These are phyloP conservation scores for Erpobdella octoculata DNA, from an alignment of 2,888 invertebrate genomes.

Conservation along the genomic window DNA sequence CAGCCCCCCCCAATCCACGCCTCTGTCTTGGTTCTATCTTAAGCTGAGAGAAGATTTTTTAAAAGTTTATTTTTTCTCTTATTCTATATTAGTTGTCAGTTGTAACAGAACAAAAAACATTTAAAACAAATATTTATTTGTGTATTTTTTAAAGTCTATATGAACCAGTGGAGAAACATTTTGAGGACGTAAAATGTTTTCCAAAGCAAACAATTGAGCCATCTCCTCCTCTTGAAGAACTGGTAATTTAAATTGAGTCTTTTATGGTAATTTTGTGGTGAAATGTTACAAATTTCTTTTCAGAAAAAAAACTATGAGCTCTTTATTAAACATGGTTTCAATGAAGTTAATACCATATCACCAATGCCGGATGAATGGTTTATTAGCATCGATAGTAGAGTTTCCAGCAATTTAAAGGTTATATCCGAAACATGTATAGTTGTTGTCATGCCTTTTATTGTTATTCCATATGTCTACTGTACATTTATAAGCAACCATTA, in stretches of 20 bases:
- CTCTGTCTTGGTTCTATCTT: too few species aligned
- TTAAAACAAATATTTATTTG: background rate
- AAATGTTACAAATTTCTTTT: too few species aligned
- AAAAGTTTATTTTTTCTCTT: background rate
- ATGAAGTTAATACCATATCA: constrained; percentile 10
- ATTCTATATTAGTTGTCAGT: background rate
- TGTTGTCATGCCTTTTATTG: too few species aligned
- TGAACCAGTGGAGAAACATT: constrained; percentile 10
- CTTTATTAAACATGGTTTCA: constrained; percentile 24
- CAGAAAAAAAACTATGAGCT: constrained; percentile 19
- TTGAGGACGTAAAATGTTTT: constrained; percentile 14
- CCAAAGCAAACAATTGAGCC: background rate
- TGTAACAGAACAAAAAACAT: background rate
- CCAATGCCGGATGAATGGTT: constrained; percentile 17
- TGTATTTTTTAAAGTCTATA: background rate
- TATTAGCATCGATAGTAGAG: constrained; percentile 1
- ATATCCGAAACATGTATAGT: background rate
- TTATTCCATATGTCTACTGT: too few species aligned
- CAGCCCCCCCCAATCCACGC: too few species aligned
- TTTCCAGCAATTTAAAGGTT: constrained; percentile 11
- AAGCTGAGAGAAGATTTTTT: too few species aligned
- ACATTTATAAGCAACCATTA: too few species aligned
- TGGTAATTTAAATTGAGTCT: background rate
- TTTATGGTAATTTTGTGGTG: background rate
- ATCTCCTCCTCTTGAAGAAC: background rate